phyloP scores from a whole-genome alignment of 2,797 vertebrate species.

The Odontamblyopus lacepedii region DNA sequence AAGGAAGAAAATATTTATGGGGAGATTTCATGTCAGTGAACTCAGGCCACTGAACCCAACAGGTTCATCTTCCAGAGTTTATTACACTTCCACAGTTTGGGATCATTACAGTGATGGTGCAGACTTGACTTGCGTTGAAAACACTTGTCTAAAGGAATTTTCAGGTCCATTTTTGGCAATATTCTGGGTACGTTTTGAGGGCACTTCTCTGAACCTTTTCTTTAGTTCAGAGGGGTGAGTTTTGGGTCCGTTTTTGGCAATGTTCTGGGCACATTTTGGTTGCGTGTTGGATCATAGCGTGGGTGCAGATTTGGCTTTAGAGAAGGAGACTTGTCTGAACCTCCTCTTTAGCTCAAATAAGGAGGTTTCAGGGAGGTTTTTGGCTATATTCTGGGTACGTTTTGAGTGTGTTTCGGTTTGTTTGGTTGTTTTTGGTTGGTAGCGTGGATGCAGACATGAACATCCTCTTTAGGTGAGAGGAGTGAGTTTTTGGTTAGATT shows the following conservation, averaged over 20 bases:
- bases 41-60: too few species aligned
- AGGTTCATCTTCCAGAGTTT: too few species aligned
- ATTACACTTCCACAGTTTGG: background rate
- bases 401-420: too few species aligned
- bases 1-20: too few species aligned
- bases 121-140: constrained; percentile 52
- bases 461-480: constrained; percentile 85
- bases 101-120: constrained; percentile 24
- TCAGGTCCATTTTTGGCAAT: too few species aligned
- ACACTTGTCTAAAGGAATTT: background rate
- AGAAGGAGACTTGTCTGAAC: constrained; percentile 90
- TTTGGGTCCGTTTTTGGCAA: too few species aligned
- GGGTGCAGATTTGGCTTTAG: constrained; percentile 86
- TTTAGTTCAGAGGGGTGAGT: too few species aligned
- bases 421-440: constrained; percentile 54
- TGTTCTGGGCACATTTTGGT: background rate
- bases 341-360: constrained; percentile 88
- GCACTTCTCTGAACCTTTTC: constrained; percentile 86
- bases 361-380: too few species aligned
- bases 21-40: too few species aligned
- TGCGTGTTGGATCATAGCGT: constrained; percentile 67
- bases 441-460: constrained; percentile 84
- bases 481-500: too few species aligned
- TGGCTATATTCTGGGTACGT: too few species aligned
- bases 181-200: constrained; percentile 33